phyloP scores from a whole-genome alignment of 2,113 vertebrate genomes.

The Chaetodon auriga region DNA sequence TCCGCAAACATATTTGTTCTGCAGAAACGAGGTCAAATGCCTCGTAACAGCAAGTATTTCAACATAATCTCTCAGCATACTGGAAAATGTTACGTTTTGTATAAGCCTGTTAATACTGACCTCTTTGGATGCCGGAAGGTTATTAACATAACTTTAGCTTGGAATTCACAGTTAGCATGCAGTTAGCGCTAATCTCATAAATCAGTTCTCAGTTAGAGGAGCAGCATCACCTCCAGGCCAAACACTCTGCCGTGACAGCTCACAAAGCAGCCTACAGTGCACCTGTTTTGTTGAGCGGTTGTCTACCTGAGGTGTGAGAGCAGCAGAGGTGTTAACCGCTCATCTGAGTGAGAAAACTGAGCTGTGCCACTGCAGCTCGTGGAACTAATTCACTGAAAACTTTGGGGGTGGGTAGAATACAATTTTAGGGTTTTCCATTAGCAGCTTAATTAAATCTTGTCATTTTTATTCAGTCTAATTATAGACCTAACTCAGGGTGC shows the following conservation, averaged over 20 bases:
- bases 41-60: background rate
- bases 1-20: background rate
- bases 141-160: conserved; percentile 6
- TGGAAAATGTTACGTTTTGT: background rate
- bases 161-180: background rate
- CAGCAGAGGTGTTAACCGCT: background rate
- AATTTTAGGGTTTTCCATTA: background rate
- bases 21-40: background rate
- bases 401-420: background rate
- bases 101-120: background rate
- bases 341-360: background rate
- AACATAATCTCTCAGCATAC: conserved; percentile 5
- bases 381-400: background rate
- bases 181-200: background rate
- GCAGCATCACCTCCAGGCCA: background rate
- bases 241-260: background rate
- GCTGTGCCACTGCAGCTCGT: background rate
- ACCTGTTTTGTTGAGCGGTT: background rate
- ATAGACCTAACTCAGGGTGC: background rate
- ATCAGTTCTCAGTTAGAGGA: background rate
- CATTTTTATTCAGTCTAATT: background rate
- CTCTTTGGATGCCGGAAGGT: background rate
- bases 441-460: background rate
- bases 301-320: background rate
- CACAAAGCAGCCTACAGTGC: background rate